phyloP scores from a whole-genome alignment of 2,113 vertebrate genomes.

The Gadus macrocephalus region DNA sequence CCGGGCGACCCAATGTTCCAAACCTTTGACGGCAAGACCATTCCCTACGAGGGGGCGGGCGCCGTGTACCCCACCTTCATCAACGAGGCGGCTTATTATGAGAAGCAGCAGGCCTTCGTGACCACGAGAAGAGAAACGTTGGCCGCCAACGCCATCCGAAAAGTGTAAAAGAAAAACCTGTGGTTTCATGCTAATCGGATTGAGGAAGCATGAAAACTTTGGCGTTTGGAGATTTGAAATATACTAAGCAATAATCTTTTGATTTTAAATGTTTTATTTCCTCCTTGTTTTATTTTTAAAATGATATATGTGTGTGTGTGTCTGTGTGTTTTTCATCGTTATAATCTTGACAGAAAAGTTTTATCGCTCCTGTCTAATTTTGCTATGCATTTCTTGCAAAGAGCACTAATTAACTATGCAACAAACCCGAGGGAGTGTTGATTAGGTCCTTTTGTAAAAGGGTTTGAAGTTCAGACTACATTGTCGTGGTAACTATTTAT shows the following conservation, averaged over 20 bases:
- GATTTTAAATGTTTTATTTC: no score
- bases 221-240: no score
- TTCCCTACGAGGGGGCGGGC: slow-evolving; percentile 75
- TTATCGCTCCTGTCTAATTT: no score
- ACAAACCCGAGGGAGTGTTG: slow-evolving; percentile 39
- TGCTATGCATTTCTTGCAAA: no score
- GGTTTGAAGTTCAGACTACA: slow-evolving; percentile 39
- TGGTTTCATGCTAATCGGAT: no score
- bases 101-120: slow-evolving; percentile 92
- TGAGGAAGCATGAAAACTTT: no score
- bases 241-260: no score
- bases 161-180: slow-evolving; percentile 43
- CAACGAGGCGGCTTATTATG: slow-evolving; percentile 96
- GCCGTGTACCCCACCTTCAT: slow-evolving; percentile 89
- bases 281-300: no score
- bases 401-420: slow-evolving; percentile 59
- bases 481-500: slow-evolving; percentile 53
- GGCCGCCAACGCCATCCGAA: slow-evolving; percentile 70
- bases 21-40: slow-evolving; percentile 82
- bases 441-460: slow-evolving; percentile 42
- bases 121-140: slow-evolving; percentile 81
- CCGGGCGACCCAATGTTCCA: slow-evolving; percentile 90
- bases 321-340: no score
- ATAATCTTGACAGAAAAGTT: slow-evolving; percentile 13
- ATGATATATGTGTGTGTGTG: no score